Evolutionary conservation across 2,888 invertebrate genomes (phyloP).

Genomic region (Ophonus ardosiacus): DNA sequence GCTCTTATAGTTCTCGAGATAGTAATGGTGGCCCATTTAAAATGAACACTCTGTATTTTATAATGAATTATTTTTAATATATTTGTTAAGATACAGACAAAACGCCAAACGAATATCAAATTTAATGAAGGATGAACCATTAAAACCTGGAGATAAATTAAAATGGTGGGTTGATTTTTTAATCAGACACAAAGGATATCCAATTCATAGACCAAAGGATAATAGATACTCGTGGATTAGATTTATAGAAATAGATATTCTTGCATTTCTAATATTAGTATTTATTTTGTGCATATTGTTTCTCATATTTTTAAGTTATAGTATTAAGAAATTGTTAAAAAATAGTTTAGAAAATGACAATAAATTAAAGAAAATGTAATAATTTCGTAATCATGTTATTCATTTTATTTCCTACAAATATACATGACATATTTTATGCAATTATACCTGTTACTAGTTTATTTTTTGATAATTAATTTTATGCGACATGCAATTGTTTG

Average conservation of each 20-base stretch:
- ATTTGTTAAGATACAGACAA: conserved; percentile 41
- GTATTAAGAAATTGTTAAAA: background rate
- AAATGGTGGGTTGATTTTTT: conserved; percentile 37
- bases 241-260: conserved; percentile 35
- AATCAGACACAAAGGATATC: conserved; percentile 41
- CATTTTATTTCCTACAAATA: no score
- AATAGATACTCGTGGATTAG: conserved; percentile 16
- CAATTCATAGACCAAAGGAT: background rate
- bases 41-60: no score
- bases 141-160: conserved; percentile 6
- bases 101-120: conserved; percentile 21
- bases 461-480: no score
- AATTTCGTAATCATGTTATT: background rate
- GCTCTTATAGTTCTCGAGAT: no score
- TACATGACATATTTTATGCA: no score
- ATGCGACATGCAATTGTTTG: no score
- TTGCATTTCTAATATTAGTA: background rate
- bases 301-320: background rate
- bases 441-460: no score
- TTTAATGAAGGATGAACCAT: conserved; percentile 45
- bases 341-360: background rate
- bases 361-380: conserved; percentile 9
- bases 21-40: no score
- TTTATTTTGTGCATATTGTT: background rate
- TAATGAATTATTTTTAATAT: background rate